Conservation (phyloP, 2,888 invertebrate species). For the Caenorhabditis wallacei region DNA sequence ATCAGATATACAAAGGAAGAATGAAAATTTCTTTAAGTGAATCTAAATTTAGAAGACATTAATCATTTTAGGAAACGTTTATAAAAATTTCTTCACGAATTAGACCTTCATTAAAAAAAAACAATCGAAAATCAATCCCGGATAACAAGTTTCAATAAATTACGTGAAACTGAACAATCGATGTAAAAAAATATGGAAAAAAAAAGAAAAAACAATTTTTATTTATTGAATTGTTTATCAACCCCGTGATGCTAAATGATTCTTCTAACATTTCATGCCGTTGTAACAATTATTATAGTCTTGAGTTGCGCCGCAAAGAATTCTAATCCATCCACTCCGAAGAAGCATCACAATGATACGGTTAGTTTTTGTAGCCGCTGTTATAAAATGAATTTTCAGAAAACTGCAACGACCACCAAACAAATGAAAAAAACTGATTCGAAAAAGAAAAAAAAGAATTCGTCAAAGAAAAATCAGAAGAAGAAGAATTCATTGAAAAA, state of each 20-base stretch:
- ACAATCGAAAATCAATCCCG: too few species aligned
- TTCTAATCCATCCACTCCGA: neutral
- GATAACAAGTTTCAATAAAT: too few species aligned
- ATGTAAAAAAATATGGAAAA: too few species aligned
- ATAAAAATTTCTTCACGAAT: too few species aligned
- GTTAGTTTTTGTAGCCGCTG: neutral
- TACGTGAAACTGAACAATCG: too few species aligned
- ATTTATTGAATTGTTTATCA: too few species aligned
- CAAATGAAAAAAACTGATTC: neutral
- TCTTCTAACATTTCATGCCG: conserved; percentile 5
- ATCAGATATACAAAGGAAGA: too few species aligned
- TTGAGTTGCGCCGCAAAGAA: conserved; percentile 14
- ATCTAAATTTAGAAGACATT: too few species aligned
- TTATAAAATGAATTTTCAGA: neutral
- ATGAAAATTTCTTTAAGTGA: too few species aligned
- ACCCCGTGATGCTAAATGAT: conserved; percentile 19
- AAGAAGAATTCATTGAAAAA: conserved; percentile 8
- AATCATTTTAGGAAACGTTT: too few species aligned
- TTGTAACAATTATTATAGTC: conserved; percentile 9
- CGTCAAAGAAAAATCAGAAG: conserved; percentile 14
- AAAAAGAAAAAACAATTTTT: too few species aligned
- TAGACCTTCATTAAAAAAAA: too few species aligned
- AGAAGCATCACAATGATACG: neutral
- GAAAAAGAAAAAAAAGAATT: conserved; percentile 8
- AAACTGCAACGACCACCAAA: neutral